Evolutionary conservation across 2,888 invertebrate genomes (phyloP).

Genomic region (Endomychus coccineus): DNA sequence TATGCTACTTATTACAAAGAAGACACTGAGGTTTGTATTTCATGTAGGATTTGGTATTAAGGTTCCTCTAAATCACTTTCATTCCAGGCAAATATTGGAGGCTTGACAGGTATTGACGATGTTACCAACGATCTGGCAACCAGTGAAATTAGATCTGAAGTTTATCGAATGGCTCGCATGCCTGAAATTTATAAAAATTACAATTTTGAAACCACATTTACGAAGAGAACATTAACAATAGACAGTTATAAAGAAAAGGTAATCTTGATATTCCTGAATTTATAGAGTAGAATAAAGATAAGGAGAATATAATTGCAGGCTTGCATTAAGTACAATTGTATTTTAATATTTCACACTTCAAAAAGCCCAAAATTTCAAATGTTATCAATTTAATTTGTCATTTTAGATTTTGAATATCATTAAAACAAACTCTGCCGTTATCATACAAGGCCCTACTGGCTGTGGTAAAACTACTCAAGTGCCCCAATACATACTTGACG

Average conservation of each 20-base stretch:
- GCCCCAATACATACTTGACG: conserved; percentile 88
- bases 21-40: conserved; percentile 10
- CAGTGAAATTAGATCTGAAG: conserved; percentile 11
- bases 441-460: conserved; percentile 90
- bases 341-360: background rate
- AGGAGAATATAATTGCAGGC: too few species aligned
- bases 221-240: conserved; percentile 30
- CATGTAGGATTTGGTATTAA: background rate
- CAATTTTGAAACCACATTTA: conserved; percentile 24
- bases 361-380: background rate
- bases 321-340: too few species aligned
- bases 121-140: conserved; percentile 6
- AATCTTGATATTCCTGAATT: conserved; percentile 8
- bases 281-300: too few species aligned
- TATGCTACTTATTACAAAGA: conserved; percentile 23
- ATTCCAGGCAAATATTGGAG: conserved; percentile 5
- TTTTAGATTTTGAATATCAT: conserved; percentile 62
- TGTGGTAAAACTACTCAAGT: conserved; percentile 92
- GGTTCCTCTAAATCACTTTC: background rate
- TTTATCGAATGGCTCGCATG: conserved; percentile 10
- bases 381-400: conserved; percentile 3
- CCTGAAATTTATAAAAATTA: conserved; percentile 26
- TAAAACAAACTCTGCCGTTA: conserved; percentile 61
- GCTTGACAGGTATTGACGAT: conserved; percentile 9
- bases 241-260: conserved; percentile 28